These are phyloP conservation scores for Hippoglossus stenolepis DNA, from an alignment of 2,113 vertebrate genomes.

Conservation along the genomic window DNA sequence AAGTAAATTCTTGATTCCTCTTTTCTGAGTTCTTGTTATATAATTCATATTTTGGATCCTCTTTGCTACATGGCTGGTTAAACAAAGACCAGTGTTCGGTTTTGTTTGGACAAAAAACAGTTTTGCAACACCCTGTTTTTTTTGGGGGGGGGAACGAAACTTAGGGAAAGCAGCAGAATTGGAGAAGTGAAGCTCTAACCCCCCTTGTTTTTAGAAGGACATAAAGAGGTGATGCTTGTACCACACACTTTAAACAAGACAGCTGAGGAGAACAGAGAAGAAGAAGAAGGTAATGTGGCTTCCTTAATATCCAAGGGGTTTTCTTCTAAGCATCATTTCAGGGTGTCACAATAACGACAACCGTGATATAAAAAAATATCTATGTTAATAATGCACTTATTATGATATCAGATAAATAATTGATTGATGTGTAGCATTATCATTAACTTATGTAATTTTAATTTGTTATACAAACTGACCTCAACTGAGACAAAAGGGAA, in stretches of 20 bases:
- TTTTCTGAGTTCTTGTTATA: slow-evolving; percentile 4
- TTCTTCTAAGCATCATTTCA: no score
- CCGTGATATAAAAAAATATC: neutral
- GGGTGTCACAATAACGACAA: no score
- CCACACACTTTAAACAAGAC: neutral
- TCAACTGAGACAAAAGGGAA: no score
- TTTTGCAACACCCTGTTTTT: slow-evolving; percentile 29
- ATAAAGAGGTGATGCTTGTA: neutral
- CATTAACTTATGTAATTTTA: no score
- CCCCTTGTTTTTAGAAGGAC: neutral
- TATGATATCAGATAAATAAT: neutral
- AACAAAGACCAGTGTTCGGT: neutral
- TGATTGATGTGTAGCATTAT: neutral
- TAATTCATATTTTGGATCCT: neutral
- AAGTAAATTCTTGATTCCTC: slow-evolving; percentile 54
- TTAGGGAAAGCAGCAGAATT: slow-evolving; percentile 6
- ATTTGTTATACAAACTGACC: no score
- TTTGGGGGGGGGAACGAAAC: slow-evolving; percentile 18
- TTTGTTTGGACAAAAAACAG: fast-evolving
- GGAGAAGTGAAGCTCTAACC: neutral
- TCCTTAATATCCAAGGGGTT: neutral
- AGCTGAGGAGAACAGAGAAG: neutral
- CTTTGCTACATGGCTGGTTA: no score
- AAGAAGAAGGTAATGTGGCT: slow-evolving; percentile 38
- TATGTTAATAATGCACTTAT: neutral